These are phyloP conservation scores for Pipistrellus kuhlii DNA, from an alignment of 2,797 vertebrate genomes.

Conservation along the genomic window DNA sequence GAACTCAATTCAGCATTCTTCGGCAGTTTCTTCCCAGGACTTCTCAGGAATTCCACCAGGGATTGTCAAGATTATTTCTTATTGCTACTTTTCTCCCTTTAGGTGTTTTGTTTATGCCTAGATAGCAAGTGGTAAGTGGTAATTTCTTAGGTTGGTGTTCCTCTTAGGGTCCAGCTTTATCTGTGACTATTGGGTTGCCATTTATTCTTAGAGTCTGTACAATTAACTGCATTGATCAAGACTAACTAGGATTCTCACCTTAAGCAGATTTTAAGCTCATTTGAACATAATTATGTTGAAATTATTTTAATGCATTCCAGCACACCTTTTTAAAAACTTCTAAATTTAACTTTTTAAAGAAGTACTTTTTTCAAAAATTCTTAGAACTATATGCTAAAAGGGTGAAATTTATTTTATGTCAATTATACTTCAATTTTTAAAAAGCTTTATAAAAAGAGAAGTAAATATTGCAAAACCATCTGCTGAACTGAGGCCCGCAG, in stretches of 20 bases:
- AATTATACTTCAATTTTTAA: neutral
- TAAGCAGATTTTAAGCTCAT: constrained; percentile 49
- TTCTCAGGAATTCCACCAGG: neutral
- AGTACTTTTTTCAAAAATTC: constrained; percentile 44
- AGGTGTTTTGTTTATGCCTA: neutral
- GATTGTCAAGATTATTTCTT: neutral
- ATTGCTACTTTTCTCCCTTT: accelerated
- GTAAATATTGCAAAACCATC: neutral
- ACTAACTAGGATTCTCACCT: neutral
- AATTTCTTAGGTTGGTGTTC: neutral
- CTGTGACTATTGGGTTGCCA: neutral
- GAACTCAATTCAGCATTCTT: neutral
- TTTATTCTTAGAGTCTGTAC: neutral
- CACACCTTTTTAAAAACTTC: neutral
- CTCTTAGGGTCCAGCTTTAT: neutral
- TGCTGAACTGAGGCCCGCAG: neutral
- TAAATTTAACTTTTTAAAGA: neutral
- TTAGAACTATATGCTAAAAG: neutral
- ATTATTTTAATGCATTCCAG: neutral
- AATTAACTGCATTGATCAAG: neutral
- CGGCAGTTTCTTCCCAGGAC: neutral
- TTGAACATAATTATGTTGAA: neutral
- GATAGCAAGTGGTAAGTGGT: neutral
- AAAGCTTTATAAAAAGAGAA: neutral
- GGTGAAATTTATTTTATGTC: neutral